Evolutionary conservation across 2,113 vertebrate genomes (phyloP).

Genomic region (cat (Felis catus)): DNA sequence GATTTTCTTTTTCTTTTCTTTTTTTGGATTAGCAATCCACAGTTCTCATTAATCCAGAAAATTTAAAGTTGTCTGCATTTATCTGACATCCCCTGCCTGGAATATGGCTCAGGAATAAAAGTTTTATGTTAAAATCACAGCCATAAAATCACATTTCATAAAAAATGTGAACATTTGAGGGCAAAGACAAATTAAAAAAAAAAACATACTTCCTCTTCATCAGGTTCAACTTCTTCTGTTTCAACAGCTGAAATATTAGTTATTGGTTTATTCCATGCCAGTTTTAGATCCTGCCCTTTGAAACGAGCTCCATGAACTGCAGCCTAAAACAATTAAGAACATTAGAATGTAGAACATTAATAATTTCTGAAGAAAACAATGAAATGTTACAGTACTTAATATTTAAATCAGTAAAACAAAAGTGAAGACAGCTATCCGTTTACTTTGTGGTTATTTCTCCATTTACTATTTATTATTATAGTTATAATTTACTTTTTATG

Average conservation of each 20-base stretch:
- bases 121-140: constrained; percentile 63
- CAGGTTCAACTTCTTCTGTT: constrained; percentile 92
- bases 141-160: constrained; percentile 59
- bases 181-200: constrained; percentile 53
- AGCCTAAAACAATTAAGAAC: constrained; percentile 87
- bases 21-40: constrained; percentile 58
- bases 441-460: neutral
- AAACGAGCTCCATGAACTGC: constrained; percentile 93
- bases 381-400: neutral
- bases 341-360: constrained; percentile 22
- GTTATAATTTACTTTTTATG: neutral
- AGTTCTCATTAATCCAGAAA: constrained; percentile 62
- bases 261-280: constrained; percentile 96
- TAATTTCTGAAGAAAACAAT: neutral
- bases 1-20: constrained; percentile 23
- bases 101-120: constrained; percentile 68
- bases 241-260: constrained; percentile 86
- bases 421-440: neutral
- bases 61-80: constrained; percentile 62
- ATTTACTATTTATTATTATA: constrained; percentile 15
- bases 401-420: constrained; percentile 41
- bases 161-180: constrained; percentile 40
- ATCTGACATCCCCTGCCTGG: constrained; percentile 55
- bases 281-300: constrained; percentile 92
- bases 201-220: constrained; percentile 95